phyloP scores from a whole-genome alignment of 2,113 vertebrate genomes.

The Esox niger region DNA sequence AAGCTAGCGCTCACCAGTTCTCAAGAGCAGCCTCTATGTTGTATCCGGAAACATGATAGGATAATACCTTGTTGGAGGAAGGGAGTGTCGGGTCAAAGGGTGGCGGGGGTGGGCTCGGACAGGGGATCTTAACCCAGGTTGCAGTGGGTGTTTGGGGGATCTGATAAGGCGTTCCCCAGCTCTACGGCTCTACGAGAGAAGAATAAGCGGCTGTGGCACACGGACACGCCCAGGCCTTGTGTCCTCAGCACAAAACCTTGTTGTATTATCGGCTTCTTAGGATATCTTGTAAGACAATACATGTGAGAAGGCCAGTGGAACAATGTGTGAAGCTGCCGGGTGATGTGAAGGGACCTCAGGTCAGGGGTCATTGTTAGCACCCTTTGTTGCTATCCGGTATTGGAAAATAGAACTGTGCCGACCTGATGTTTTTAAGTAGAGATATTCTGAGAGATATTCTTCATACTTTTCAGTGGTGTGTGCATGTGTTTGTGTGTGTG shows the following conservation, averaged over 20 bases:
- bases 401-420: constrained; percentile 48
- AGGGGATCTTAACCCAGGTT: constrained; percentile 46
- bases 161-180: constrained; percentile 61
- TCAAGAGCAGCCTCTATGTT: constrained; percentile 54
- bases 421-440: constrained; percentile 26
- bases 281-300: constrained; percentile 75
- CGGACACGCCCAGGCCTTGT: constrained; percentile 66
- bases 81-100: constrained; percentile 50
- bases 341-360: constrained; percentile 66
- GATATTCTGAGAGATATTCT: background rate
- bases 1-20: constrained; percentile 40
- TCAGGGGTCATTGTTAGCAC: constrained; percentile 62
- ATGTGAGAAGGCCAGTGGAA: constrained; percentile 71
- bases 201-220: constrained; percentile 64
- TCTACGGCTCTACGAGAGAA: constrained; percentile 52
- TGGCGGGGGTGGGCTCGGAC: constrained; percentile 29
- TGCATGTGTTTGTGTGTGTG: too few species aligned
- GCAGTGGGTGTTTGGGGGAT: constrained; percentile 47
- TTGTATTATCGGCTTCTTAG: constrained; percentile 71
- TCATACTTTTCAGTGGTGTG: background rate
- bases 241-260: constrained; percentile 48
- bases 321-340: constrained; percentile 60
- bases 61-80: constrained; percentile 57
- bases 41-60: constrained; percentile 63
- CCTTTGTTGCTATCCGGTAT: constrained; percentile 62